These are phyloP conservation scores for Drosophila gunungcola DNA, from an alignment of 1,140 invertebrate genomes.

Conservation along the genomic window DNA sequence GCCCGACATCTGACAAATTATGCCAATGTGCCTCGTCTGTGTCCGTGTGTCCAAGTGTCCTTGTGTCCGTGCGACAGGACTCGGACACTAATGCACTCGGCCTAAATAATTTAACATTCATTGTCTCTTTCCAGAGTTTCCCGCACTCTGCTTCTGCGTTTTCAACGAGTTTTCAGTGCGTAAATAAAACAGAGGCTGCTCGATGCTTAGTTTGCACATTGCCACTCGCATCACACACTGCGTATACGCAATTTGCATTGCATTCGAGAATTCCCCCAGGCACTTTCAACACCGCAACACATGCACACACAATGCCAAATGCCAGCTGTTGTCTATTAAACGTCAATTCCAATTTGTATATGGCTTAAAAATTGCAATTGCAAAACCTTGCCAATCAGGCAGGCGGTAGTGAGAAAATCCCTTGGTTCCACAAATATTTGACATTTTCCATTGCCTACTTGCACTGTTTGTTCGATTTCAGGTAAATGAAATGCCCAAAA, in stretches of 20 bases:
- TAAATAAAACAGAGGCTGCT: slow-evolving; percentile 58
- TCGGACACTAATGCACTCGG: slow-evolving; percentile 69
- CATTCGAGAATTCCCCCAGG: slow-evolving; percentile 35
- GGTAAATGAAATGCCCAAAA: neutral
- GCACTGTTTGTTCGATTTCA: neutral
- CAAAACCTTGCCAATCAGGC: slow-evolving; percentile 13
- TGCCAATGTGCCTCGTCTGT: slow-evolving; percentile 28
- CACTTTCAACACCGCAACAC: slow-evolving; percentile 44
- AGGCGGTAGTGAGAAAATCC: neutral
- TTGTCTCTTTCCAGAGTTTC: slow-evolving; percentile 47
- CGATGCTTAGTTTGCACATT: slow-evolving; percentile 36
- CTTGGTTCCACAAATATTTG: slow-evolving; percentile 13
- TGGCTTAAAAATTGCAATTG: slow-evolving; percentile 57
- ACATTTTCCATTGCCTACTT: neutral
- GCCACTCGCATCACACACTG: slow-evolving; percentile 38
- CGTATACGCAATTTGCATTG: slow-evolving; percentile 75
- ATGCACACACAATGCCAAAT: slow-evolving; percentile 15
- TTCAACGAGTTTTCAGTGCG: slow-evolving; percentile 68
- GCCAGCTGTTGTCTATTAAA: slow-evolving; percentile 66
- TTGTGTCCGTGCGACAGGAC: slow-evolving; percentile 24
- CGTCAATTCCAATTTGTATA: slow-evolving; percentile 53
- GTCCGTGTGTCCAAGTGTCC: slow-evolving; percentile 4
- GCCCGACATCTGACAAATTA: slow-evolving; percentile 69
- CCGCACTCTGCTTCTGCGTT: slow-evolving; percentile 5
- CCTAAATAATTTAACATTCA: slow-evolving; percentile 71